phyloP scores from a whole-genome alignment of 2,797 vertebrate genomes.

The Phalanger gymnotis region DNA sequence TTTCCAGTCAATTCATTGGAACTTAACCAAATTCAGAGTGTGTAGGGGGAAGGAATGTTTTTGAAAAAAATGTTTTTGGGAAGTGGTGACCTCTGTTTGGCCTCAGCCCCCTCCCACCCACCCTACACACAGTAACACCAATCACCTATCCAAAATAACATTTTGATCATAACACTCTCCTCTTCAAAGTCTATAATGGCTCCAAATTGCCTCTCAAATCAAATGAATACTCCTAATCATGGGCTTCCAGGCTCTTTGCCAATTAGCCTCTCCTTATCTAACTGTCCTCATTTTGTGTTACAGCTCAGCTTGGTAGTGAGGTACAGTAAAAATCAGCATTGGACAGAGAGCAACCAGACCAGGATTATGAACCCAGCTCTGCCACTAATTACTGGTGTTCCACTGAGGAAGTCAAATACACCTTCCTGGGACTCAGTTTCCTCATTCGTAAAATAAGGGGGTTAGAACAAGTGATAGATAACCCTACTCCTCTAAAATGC shows the following conservation, averaged over 20 bases:
- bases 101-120: neutral
- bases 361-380: neutral
- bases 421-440: neutral
- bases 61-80: conserved; percentile 35
- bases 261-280: neutral
- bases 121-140: conserved; percentile 24
- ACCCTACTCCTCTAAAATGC: neutral
- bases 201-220: conserved; percentile 17
- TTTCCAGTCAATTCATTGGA: conserved; percentile 39
- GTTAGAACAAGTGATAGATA: neutral
- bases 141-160: conserved; percentile 14
- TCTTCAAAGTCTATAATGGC: conserved; percentile 23
- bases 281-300: neutral
- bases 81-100: conserved; percentile 18
- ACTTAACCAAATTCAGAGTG: conserved; percentile 1
- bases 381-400: neutral
- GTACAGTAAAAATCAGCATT: neutral
- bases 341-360: neutral
- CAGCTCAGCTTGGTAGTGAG: neutral
- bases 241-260: neutral
- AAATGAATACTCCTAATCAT: neutral
- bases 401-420: neutral
- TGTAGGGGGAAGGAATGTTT: neutral
- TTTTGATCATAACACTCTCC: neutral
- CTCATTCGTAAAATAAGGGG: conserved; percentile 19